Evolutionary conservation across 2,113 vertebrate species (phyloP), one percentile per base, ranked within the genome.

Genomic region (Todiramphus saurophagus): DNA sequence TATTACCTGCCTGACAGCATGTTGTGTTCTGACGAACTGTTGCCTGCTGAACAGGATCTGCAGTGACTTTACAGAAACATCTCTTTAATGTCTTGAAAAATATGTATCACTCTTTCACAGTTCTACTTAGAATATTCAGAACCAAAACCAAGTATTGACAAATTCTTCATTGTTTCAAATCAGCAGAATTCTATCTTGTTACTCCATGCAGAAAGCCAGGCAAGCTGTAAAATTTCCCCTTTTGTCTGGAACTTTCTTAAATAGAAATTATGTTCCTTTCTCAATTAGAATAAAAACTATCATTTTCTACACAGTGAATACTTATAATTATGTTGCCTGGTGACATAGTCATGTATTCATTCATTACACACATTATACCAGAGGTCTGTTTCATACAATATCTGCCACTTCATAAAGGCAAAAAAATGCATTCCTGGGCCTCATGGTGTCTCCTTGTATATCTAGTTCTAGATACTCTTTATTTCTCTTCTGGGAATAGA

Each of bases 231-330:
- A 63, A 43, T 56, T 46, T 13, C 3, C 10, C 2, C 2, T 63
- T 41, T 62, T 89, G 6, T 12, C 51, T 64, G 13, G 21, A 28
- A 63, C 6, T 66, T 64, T 70, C 28, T 51, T 35, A 41, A 56
- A 13, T 5, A 63, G 9, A 63, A 58, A 75, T 39, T 0, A 23
- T 28, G 2, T 19, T 59, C 2, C 9, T 55, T 59, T n/a, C 41
- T 67, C 14, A 69, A 5, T 35, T 63, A 28, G 4, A 81, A 37
- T 35, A 25, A 67, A 66, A 91, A 62, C 6, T 35, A 48, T n/a
- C 1, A 2, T 89, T 87, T 94, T 84, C 5, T 81, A 24, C 16
- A 10, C 2, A 20, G 31, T 28, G 46, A 66, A 55, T 50, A 46
- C 28, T 51, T 28, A 70, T 39, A 5, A 21, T 33, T 53, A 37